Conservation (phyloP, 2,888 invertebrate genomes). For the Notocelia uddmanniana region DNA sequence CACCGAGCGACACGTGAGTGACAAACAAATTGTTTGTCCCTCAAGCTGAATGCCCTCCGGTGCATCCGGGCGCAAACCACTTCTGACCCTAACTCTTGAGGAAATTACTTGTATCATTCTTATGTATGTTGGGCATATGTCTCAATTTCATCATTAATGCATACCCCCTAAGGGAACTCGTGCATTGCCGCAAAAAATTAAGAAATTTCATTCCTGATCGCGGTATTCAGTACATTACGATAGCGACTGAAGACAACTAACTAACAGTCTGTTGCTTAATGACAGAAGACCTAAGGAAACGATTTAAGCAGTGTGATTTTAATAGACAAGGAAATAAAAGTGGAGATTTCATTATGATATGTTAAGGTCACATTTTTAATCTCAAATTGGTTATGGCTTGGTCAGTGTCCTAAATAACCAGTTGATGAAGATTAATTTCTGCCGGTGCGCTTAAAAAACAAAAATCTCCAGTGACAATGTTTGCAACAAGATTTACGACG, state of each 20-base stretch:
- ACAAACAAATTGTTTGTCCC: slow-evolving; percentile 68
- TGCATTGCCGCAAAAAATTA: neutral
- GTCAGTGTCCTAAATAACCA: neutral
- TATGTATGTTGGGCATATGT: slow-evolving; percentile 11
- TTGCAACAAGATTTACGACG: slow-evolving; percentile 68
- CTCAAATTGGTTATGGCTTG: neutral
- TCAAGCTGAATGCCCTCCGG: slow-evolving; percentile 44
- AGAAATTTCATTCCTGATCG: no score
- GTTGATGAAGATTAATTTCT: slow-evolving; percentile 10
- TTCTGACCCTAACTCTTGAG: slow-evolving; percentile 20
- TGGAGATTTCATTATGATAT: no score
- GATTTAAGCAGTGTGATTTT: no score
- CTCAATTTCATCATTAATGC: neutral
- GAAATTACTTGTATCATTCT: slow-evolving; percentile 10
- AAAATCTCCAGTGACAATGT: slow-evolving; percentile 35
- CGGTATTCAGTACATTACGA: no score
- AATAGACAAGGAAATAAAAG: no score
- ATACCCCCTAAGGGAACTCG: neutral
- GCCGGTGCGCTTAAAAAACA: slow-evolving; percentile 20
- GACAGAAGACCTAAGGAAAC: no score
- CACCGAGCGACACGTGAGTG: slow-evolving; percentile 57
- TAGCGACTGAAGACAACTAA: no score
- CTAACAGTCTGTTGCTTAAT: no score
- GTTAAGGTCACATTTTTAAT: neutral
- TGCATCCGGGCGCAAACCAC: slow-evolving; percentile 39